Conservation (phyloP, 2,888 invertebrate genomes). For the Saturnia pavonia region DNA sequence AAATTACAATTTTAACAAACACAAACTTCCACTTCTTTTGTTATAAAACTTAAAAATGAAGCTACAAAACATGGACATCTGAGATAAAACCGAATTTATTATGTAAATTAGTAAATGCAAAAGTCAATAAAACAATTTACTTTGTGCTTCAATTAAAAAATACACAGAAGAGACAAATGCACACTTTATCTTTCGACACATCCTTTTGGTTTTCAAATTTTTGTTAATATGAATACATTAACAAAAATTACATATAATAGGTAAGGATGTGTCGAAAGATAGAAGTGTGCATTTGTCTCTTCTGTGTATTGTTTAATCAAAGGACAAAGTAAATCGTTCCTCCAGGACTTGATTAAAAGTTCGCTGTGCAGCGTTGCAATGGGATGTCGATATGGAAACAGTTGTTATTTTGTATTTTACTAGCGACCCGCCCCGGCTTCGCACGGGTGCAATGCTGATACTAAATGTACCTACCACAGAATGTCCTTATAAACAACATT, state of each 20-base stretch:
- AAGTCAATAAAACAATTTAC: conserved; percentile 64
- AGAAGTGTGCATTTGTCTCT: not conserved
- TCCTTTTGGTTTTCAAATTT: too few relatives aligned
- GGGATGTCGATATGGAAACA: conserved; percentile 74
- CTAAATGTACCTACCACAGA: too few relatives aligned
- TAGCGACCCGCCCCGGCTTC: too few relatives aligned
- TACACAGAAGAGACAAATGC: conserved; percentile 24
- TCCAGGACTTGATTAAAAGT: conserved; percentile 79
- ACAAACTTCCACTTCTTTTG: too few relatives aligned
- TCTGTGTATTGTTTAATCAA: conserved; percentile 43
- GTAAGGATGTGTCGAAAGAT: not conserved
- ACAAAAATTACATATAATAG: too few relatives aligned
- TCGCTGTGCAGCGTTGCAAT: conserved; percentile 74
- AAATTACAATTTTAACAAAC: not conserved
- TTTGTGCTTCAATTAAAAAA: conserved; percentile 38
- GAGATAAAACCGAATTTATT: not conserved
- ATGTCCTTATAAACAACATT: too few relatives aligned
- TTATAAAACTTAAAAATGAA: too few relatives aligned
- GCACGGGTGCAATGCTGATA: too few relatives aligned
- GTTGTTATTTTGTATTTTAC: conserved; percentile 41
- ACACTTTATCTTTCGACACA: not conserved
- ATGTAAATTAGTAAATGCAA: not conserved
- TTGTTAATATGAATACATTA: too few relatives aligned
- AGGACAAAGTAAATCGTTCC: conserved; percentile 72
- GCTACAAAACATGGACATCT: not conserved